Conservation (phyloP, 2,797 vertebrate species). For the Danio tinwini region DNA sequence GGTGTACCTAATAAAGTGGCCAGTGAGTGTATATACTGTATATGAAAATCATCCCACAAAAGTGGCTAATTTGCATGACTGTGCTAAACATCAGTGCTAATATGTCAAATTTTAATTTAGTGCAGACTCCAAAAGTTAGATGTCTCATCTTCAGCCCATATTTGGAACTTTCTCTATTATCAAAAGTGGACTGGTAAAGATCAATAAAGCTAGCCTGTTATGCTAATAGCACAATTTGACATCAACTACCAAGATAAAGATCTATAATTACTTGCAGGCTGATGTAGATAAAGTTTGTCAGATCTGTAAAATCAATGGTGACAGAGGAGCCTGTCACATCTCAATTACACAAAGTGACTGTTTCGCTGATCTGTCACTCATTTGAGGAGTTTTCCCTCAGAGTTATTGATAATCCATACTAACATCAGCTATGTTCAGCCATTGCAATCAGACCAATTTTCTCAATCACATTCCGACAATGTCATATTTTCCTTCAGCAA, state of each 20-base stretch:
- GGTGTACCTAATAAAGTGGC: too few species aligned
- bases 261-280: constrained; percentile 40
- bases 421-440: constrained; percentile 22
- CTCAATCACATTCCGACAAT: constrained; percentile 30
- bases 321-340: constrained; percentile 32
- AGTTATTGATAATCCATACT: constrained; percentile 43
- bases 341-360: constrained; percentile 36
- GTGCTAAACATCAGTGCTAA: too few species aligned
- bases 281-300: constrained; percentile 44
- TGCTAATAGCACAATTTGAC: not conserved
- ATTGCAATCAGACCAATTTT: constrained; percentile 26
- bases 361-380: constrained; percentile 26
- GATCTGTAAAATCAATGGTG: constrained; percentile 48
- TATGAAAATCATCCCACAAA: too few species aligned
- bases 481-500: constrained; percentile 14
- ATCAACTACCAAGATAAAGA: constrained; percentile 38
- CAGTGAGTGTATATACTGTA: too few species aligned
- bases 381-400: constrained; percentile 18
- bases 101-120: too few species aligned
- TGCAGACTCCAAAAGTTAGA: too few species aligned
- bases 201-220: constrained; percentile 13
- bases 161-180: not conserved
- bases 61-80: too few species aligned
- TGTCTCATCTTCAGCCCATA: not conserved
- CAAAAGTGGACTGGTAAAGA: not conserved